Conservation (phyloP, 37 sponge, comb jelly and placozoan species). For the Mnemiopsis leidyi region DNA sequence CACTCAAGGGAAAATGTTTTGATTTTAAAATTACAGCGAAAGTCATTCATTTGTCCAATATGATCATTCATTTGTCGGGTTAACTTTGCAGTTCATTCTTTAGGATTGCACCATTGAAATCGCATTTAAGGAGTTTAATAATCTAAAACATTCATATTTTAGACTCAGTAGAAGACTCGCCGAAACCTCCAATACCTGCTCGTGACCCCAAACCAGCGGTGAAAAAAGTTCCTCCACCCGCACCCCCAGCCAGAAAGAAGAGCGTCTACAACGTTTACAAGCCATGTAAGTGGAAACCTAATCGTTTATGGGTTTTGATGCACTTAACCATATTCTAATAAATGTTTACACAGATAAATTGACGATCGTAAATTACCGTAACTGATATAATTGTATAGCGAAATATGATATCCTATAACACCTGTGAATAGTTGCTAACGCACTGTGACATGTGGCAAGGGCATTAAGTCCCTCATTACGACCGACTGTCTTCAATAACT, state of each 20-base stretch:
- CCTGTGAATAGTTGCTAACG: background rate
- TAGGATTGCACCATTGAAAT: background rate
- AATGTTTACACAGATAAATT: no score
- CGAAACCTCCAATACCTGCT: slow-evolving; percentile 1
- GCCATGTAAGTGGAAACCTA: no score
- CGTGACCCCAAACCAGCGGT: background rate
- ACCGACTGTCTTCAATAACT: background rate
- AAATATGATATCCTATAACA: background rate
- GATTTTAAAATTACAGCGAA: background rate
- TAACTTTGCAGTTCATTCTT: background rate
- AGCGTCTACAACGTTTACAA: no score
- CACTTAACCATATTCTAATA: no score
- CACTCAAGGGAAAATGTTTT: no score
- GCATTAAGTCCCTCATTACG: background rate
- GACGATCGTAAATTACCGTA: no score
- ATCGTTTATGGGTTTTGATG: no score
- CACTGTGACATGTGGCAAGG: background rate
- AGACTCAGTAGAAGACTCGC: slow-evolving; percentile 19
- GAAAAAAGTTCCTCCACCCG: background rate
- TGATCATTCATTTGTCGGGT: background rate
- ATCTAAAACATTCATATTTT: no score
- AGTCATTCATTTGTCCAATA: background rate
- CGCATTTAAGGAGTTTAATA: no score
- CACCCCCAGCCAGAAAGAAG: background rate
- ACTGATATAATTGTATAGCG: background rate